Percentiles rank a stretch among this genome's conserved stretches.
Conservation (phyloP, 1,140 invertebrate genomes). For the Reticulitermes speratus region DNA sequence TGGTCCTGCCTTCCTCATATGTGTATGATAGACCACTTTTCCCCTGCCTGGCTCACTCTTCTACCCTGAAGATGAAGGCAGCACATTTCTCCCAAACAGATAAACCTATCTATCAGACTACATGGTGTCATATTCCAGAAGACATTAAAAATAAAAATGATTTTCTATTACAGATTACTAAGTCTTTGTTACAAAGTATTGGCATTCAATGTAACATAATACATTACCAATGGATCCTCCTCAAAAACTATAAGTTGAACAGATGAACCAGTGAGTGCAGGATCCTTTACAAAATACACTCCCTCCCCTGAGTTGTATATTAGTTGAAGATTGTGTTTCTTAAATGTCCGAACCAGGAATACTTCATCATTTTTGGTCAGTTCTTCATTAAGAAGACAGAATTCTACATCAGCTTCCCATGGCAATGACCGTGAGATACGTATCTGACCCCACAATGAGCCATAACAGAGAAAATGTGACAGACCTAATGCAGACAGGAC, state of each 20-base stretch:
- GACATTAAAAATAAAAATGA: no score
- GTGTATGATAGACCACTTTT: no score
- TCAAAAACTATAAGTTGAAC: constrained; percentile 46
- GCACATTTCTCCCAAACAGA: no score
- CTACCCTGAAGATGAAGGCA: no score
- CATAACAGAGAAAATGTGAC: constrained; percentile 54
- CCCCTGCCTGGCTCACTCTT: no score
- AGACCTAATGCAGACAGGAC: constrained; percentile 44
- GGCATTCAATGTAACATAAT: no score
- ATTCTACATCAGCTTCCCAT: constrained; percentile 52
- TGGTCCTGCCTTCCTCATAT: no score
- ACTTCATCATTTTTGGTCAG: constrained; percentile 47
- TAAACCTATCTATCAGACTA: no score
- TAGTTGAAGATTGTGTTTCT: constrained; percentile 39
- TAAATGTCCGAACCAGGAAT: constrained; percentile 24
- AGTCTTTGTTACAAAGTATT: no score
- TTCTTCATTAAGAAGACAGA: constrained; percentile 52
- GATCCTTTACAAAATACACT: constrained; percentile 41
- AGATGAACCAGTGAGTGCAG: constrained; percentile 33
- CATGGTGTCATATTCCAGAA: no score
- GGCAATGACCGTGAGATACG: constrained; percentile 48
- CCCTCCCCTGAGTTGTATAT: constrained; percentile 47
- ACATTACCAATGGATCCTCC: constrained; percentile 39
- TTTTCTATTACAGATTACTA: no score
- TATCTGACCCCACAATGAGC: constrained; percentile 55